These are phyloP conservation scores for Hoplias malabaricus DNA, from an alignment of 2,113 vertebrate species.

Conservation along the genomic window DNA sequence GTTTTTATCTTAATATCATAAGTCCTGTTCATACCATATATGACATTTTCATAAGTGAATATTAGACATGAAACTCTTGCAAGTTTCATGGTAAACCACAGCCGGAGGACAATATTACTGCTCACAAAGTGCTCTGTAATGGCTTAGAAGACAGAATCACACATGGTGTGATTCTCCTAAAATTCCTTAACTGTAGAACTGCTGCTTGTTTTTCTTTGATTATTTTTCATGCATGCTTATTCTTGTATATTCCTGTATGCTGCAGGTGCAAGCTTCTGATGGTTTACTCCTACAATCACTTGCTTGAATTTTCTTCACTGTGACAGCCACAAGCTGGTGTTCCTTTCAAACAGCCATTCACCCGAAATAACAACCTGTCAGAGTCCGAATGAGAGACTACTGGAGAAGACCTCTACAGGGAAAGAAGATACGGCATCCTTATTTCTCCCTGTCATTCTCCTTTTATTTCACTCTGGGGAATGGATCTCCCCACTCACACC, in stretches of 20 bases:
- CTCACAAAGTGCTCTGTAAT: too few species aligned
- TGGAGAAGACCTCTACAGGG: background rate
- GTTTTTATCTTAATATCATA: too few species aligned
- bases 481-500: background rate
- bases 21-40: too few species aligned
- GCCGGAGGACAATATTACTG: too few species aligned
- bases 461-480: background rate
- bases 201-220: background rate
- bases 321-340: background rate
- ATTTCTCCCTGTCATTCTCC: slow-evolving; percentile 7
- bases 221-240: background rate
- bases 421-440: too few species aligned
- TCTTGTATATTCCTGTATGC: background rate
- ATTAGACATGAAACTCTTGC: too few species aligned
- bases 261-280: background rate
- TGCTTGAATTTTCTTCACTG: background rate
- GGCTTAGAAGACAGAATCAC: too few species aligned
- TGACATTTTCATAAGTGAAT: too few species aligned
- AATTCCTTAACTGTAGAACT: background rate
- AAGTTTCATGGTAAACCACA: too few species aligned
- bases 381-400: background rate
- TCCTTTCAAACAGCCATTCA: background rate
- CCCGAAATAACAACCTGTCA: slow-evolving; percentile 5
- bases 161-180: too few species aligned
- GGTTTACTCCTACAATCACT: background rate